These are phyloP conservation scores for Etheostoma nigrum DNA, from an alignment of 2,797 vertebrate genomes.

Conservation along the genomic window DNA sequence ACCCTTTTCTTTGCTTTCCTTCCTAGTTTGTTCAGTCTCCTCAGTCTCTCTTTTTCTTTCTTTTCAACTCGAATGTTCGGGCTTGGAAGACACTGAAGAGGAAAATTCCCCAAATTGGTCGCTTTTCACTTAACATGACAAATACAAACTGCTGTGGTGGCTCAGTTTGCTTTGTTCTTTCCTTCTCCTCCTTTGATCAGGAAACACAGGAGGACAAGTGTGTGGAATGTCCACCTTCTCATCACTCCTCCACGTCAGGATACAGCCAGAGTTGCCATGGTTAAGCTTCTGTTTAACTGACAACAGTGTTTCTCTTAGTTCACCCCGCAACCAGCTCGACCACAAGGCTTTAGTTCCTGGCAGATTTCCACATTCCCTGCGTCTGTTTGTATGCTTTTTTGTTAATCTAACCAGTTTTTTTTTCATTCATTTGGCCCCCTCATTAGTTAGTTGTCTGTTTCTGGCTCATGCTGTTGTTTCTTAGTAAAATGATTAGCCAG, in stretches of 20 bases:
- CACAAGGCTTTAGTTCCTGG: constrained; percentile 12
- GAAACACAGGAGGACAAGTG: constrained; percentile 57
- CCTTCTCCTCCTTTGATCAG: constrained; percentile 50
- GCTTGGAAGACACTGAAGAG: constrained; percentile 54
- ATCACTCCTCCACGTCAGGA: constrained; percentile 34
- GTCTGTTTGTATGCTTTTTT: background rate
- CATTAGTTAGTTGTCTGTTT: constrained; percentile 18
- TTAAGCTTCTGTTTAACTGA: constrained; percentile 33
- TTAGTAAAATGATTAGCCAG: constrained; percentile 9
- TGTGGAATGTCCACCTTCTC: constrained; percentile 58
- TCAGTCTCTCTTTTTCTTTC: constrained; percentile 28
- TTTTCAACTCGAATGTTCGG: constrained; percentile 61
- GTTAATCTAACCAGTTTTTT: constrained; percentile 13
- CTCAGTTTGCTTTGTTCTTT: constrained; percentile 44
- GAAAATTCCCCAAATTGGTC: constrained; percentile 59
- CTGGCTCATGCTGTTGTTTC: constrained; percentile 17
- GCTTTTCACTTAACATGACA: constrained; percentile 66
- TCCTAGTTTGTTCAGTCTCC: constrained; percentile 37
- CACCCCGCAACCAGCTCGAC: constrained; percentile 34
- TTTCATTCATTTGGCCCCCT: background rate
- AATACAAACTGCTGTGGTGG: constrained; percentile 52
- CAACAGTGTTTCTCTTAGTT: constrained; percentile 38
- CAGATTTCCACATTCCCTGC: constrained; percentile 5
- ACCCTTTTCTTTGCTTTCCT: constrained; percentile 28
- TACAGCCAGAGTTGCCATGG: constrained; percentile 48